phyloP scores from a whole-genome alignment of 2,113 vertebrate species.

The Corvus hawaiiensis region DNA sequence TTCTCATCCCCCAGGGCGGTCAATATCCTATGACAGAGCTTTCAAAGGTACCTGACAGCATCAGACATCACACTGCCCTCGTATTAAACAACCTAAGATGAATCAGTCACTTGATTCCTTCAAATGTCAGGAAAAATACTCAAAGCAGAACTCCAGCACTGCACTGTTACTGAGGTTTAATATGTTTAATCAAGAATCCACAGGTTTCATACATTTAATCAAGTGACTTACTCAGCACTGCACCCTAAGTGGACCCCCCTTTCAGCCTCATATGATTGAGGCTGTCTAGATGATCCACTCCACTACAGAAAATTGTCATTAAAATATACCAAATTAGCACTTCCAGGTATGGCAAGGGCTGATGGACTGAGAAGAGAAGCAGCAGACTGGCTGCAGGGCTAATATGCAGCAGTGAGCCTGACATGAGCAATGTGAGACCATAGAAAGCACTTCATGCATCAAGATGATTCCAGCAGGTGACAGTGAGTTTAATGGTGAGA shows the following conservation, averaged over 20 bases:
- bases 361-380: not conserved
- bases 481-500: not conserved
- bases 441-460: not conserved
- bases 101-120: not conserved
- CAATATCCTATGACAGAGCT: not conserved
- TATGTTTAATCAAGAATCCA: not conserved
- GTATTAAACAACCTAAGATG: not conserved
- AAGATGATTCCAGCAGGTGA: not conserved
- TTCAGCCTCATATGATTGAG: not conserved
- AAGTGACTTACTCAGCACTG: not conserved
- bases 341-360: not conserved
- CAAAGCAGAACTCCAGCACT: not conserved
- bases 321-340: not conserved
- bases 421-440: accelerated
- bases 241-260: not conserved
- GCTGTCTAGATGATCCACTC: not conserved
- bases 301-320: not conserved
- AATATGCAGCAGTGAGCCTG: accelerated
- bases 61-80: not conserved
- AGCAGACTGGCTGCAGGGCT: not conserved
- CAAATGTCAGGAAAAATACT: not conserved
- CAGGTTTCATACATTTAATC: not conserved
- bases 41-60: not conserved
- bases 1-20: not conserved
- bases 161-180: not conserved